Percentiles rank a stretch among this genome's conserved stretches.
Conservation (phyloP, 2,797 vertebrate species). For the Eutrigla gurnardus region DNA sequence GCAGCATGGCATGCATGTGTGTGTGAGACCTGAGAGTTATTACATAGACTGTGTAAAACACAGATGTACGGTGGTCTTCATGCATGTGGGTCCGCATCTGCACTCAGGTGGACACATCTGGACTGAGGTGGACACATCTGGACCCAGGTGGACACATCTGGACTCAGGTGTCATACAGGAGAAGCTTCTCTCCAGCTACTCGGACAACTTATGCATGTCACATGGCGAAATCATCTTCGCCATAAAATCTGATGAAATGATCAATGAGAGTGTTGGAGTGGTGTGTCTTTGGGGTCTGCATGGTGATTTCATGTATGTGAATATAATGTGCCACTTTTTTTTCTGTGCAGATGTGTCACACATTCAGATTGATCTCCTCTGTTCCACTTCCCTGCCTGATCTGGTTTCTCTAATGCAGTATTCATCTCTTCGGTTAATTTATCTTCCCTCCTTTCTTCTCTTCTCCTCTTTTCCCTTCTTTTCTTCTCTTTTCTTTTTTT, state of each 20-base stretch:
- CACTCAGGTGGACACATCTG: constrained; percentile 61
- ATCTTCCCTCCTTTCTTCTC: neutral
- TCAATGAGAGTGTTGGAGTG: constrained; percentile 78
- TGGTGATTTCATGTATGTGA: constrained; percentile 51
- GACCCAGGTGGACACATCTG: constrained; percentile 61
- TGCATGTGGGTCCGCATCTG: constrained; percentile 52
- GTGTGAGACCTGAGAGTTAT: constrained; percentile 15
- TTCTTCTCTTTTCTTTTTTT: neutral
- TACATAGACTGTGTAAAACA: constrained; percentile 1
- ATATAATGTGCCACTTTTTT: constrained; percentile 17
- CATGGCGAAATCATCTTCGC: constrained; percentile 67
- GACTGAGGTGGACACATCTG: constrained; percentile 61
- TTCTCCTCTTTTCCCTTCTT: constrained; percentile 1
- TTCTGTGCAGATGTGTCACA: neutral
- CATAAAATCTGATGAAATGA: constrained; percentile 22
- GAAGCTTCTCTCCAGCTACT: constrained; percentile 45
- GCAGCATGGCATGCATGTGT: constrained; percentile 35
- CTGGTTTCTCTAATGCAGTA: constrained; percentile 1
- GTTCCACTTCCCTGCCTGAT: constrained; percentile 17
- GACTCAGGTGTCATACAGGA: constrained; percentile 50
- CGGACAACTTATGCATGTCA: constrained; percentile 35
- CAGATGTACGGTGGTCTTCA: constrained; percentile 59
- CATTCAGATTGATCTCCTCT: constrained; percentile 19
- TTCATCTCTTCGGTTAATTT: neutral
- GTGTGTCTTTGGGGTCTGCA: constrained; percentile 65